Evolutionary conservation across 2,113 vertebrate species (phyloP), one percentile per base, ranked within the genome.

Genomic region (Talpa occidentalis): DNA sequence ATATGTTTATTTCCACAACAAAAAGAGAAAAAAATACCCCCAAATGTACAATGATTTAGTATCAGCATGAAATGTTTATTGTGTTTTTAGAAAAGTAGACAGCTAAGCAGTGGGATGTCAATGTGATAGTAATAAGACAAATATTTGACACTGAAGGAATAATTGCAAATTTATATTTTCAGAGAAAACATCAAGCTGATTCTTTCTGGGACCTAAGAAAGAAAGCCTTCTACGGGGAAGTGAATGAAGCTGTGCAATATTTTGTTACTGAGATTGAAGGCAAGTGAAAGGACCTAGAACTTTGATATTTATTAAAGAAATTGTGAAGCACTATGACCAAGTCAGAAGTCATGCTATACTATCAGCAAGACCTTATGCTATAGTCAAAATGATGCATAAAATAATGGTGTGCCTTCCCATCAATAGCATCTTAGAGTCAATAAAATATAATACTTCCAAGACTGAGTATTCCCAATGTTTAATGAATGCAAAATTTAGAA

Each of bases 41-140:
- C 82, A 95, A 94, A 80, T 47, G 54, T 12, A 64, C 14, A 47
- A 4, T 44, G 69, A 81, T 66, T 82, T 59, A 62, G 35, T 59
- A 82, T 12, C 66, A 35, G 90, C 83, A n/a, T 54, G n/a, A 93
- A 94, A 64, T 67, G 32, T 10, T 87, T 52, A 88, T 28, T 76
- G 35, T 76, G 47, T 35, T 66, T 93, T 70, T 54, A 60, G 69
- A 56, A 93, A 94, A 66, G 15, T n/a, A 90, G 32, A 35, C 93
- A 89, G 70, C 4, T 89, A n/a, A 95, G 49, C 26, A 47, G 64
- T 30, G 3, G 26, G 16, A 15, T 91, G 35, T 83, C 11, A 3
- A 0, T 56, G 32, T 89, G 83, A 64, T 73, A 79, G 82, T 74
- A 91, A 64, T 49, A 78, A 95, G 95, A 79, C 35, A 95, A 89